Conservation (phyloP, 1,140 invertebrate genomes). For the Cheumatopsyche charites region DNA sequence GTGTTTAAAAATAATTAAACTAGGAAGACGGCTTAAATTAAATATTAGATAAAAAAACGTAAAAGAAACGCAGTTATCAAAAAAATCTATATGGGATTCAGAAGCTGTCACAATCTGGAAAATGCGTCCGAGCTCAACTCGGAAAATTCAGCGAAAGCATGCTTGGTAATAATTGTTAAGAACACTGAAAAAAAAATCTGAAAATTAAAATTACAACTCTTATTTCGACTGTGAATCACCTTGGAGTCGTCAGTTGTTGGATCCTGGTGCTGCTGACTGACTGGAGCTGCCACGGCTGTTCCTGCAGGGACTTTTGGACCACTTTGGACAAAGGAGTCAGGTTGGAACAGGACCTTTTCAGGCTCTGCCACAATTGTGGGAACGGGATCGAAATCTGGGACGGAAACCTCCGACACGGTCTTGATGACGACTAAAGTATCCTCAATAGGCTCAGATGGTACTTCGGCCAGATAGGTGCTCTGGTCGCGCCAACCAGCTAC, state of each 20-base stretch:
- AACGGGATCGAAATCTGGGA: background rate
- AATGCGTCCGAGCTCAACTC: background rate
- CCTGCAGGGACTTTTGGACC: constrained; percentile 30
- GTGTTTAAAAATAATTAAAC: no score
- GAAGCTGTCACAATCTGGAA: constrained; percentile 2
- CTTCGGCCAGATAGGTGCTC: constrained; percentile 74
- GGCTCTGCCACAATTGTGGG: constrained; percentile 35
- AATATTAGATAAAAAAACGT: background rate
- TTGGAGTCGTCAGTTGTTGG: constrained; percentile 33
- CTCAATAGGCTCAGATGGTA: constrained; percentile 53
- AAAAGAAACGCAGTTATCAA: background rate
- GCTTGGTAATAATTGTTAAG: constrained; percentile 11
- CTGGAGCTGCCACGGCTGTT: constrained; percentile 27
- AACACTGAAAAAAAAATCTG: constrained; percentile 18
- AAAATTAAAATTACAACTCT: background rate
- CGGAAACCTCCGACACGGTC: background rate
- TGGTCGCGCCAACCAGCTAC: constrained; percentile 83
- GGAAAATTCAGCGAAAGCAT: constrained; percentile 10
- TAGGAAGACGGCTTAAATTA: no score
- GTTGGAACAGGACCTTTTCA: background rate
- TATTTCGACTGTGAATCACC: constrained; percentile 43
- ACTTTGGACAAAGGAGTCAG: constrained; percentile 4
- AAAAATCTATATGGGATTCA: background rate
- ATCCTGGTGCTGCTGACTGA: constrained; percentile 22
- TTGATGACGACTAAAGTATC: background rate